Percentiles rank a stretch among this genome's conserved stretches.
These are phyloP conservation scores for Peromyscus nudipes DNA, from an alignment of 2,797 vertebrate genomes.

Conservation along the genomic window DNA sequence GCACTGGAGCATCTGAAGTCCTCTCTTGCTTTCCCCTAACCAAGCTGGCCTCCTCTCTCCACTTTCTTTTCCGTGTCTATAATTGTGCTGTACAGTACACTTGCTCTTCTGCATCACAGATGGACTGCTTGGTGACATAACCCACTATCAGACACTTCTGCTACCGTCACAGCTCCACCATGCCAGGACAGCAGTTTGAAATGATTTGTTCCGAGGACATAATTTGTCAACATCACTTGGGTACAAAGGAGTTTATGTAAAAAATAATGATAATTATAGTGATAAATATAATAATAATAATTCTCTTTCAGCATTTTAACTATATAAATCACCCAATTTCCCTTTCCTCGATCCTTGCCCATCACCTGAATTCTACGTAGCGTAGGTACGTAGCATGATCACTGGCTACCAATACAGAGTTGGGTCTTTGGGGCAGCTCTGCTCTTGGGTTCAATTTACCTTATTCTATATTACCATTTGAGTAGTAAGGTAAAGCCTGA, in stretches of 20 bases:
- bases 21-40: neutral
- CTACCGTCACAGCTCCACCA: neutral
- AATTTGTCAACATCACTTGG: neutral
- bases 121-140: neutral
- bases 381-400: neutral
- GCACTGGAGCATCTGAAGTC: accelerated
- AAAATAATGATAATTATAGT: neutral
- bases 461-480: neutral
- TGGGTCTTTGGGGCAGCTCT: neutral
- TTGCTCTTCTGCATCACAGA: neutral
- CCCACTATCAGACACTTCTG: neutral
- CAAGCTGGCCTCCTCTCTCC: neutral
- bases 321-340: neutral
- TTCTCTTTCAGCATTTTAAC: neutral
- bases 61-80: neutral
- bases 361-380: neutral
- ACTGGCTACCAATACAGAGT: neutral
- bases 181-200: neutral
- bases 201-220: neutral
- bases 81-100: neutral
- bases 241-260: neutral
- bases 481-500: neutral
- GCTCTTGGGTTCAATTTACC: neutral
- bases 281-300: neutral
- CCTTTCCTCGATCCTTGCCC: neutral